Base-by-base conservation (phyloP, 1,140 invertebrate genomes). In the Tetramorium parvispinum region DNA sequence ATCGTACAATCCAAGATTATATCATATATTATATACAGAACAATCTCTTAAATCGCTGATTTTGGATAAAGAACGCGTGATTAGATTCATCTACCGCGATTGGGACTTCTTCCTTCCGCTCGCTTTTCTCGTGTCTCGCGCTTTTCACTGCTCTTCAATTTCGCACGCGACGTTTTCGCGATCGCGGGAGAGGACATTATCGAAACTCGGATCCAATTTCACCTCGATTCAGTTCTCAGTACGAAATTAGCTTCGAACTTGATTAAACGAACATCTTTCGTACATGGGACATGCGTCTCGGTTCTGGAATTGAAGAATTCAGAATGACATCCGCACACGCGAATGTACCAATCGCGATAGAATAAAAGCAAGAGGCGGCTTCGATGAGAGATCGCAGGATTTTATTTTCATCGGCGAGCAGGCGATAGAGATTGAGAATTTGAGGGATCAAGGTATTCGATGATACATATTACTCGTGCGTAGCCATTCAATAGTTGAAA, bases 1-100 rank as follows among this genome's bases (percentile, higher is more conserved):
- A 93, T 93, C 91, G 89, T 94, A 94, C 92, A 93, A 93, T 94
- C 92, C 92, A 93, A 92, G 71, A 86, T 88, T 91, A 91, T 92
- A 89, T 92, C 89, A 89, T 92, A 92, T 93, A 91, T 91, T 93
- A 91, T 92, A 93, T 92, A 93, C 92, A 93, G 91, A 92, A 93
- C 89, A 93, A 94, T 92, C 85, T 92, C 83, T 92, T 92, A 92
- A 92, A 61, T 61, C 79, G 91, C 90, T 88, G 92, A 90, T 91
- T 93, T 51, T 89, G 92, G 86, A 77, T 83, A 92, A 92, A 92
- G 91, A 93, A 92, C 88, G 90, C 87, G 92, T 90, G 91, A 92
- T 91, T 89, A 91, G 87, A 90, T 91, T 89, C 85, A 85, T 92
- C 91, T 89, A 89, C 73, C 86, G 76, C 85, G 76, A 79, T 27